These are phyloP conservation scores for Phoenicopterus ruber DNA, from an alignment of 2,113 vertebrate species.

Conservation along the genomic window DNA sequence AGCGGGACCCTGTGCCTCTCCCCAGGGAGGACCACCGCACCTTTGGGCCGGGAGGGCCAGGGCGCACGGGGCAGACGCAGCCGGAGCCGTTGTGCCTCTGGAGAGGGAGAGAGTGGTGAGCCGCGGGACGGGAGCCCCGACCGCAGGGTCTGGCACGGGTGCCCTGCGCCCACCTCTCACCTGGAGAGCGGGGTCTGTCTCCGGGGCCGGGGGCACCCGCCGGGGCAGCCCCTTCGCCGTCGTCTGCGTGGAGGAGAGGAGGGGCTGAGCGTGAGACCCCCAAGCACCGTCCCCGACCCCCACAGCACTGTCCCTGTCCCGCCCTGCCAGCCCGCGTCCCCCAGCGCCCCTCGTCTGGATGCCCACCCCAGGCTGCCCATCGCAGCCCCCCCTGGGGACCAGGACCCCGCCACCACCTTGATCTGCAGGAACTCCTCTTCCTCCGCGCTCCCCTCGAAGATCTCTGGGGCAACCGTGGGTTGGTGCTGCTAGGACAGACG, in stretches of 20 bases:
- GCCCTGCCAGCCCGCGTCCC: fast-evolving
- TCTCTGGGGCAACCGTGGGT: neutral
- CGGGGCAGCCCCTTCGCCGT: neutral
- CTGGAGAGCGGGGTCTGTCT: neutral
- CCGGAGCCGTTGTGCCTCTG: slow-evolving; percentile 25
- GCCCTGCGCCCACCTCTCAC: neutral
- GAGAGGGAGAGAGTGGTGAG: neutral
- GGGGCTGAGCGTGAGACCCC: neutral
- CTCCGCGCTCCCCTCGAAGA: slow-evolving; percentile 27
- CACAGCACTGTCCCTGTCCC: fast-evolving
- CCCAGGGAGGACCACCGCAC: neutral
- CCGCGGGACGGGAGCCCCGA: fast-evolving
- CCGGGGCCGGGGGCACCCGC: neutral
- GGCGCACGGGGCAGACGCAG: slow-evolving; percentile 39
- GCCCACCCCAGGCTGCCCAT: neutral
- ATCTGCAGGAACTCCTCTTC: slow-evolving; percentile 62
- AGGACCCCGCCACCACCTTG: neutral
- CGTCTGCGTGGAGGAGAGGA: neutral
- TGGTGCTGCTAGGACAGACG: neutral
- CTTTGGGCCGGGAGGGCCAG: slow-evolving; percentile 44
- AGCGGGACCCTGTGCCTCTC: fast-evolving
- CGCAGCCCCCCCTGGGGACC: neutral
- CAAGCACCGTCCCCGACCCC: neutral
- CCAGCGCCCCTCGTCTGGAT: neutral
- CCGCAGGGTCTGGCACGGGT: fast-evolving